Evolutionary conservation across 2,797 vertebrate genomes (phyloP).

Genomic region (Myioborus miniatus): DNA sequence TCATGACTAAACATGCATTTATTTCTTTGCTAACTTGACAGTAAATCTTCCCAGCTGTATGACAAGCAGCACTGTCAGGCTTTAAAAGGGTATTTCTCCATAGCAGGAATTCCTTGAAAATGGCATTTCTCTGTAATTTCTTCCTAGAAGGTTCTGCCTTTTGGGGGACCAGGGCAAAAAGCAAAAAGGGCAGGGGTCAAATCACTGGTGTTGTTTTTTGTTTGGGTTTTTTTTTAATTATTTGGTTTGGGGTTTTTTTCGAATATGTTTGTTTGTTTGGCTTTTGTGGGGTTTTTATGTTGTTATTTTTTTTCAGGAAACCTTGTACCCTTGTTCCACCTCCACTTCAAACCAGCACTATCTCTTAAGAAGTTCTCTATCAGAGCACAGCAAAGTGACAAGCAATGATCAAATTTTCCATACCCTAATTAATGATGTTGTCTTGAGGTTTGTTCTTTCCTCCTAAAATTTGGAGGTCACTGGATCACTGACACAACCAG

Average conservation of each 20-base stretch:
- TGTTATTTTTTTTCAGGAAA: neutral
- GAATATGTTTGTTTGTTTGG: no score
- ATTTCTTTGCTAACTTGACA: neutral
- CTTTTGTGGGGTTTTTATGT: neutral
- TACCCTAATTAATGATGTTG: neutral
- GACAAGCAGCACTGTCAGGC: neutral
- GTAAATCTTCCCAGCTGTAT: neutral
- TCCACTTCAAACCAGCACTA: neutral
- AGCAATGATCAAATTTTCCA: neutral
- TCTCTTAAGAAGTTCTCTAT: neutral
- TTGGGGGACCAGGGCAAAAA: neutral
- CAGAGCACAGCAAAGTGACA: neutral
- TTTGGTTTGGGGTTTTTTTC: neutral
- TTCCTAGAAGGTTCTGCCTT: neutral
- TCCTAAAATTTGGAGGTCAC: neutral
- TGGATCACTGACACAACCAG: neutral
- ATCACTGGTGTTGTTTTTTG: accelerated
- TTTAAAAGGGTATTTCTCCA: neutral
- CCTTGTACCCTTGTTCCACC: neutral
- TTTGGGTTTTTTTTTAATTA: no score
- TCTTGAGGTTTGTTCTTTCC: neutral
- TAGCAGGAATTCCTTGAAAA: neutral
- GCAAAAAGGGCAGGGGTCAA: neutral
- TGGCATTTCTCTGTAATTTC: neutral
- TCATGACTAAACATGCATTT: neutral